These are phyloP conservation scores for Aleiodes leptofemur DNA, from an alignment of 2,888 invertebrate genomes.

Conservation along the genomic window DNA sequence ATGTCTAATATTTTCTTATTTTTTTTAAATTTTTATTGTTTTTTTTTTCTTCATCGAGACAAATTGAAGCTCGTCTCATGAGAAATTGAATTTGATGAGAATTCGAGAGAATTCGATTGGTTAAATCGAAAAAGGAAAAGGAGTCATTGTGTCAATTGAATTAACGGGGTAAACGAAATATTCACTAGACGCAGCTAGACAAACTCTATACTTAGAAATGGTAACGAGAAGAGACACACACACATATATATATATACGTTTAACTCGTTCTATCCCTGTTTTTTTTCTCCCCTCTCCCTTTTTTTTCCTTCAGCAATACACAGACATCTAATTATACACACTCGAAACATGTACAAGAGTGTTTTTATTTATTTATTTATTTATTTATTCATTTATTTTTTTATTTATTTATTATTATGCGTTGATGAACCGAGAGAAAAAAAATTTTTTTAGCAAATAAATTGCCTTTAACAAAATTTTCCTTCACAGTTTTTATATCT, in stretches of 20 bases:
- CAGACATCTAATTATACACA: constrained; percentile 31
- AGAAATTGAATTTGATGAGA: neutral
- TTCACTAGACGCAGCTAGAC: constrained; percentile 29
- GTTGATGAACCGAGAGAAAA: no score
- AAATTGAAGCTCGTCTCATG: no score
- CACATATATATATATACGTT: neutral
- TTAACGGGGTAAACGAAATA: constrained; percentile 20
- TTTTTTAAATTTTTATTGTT: no score
- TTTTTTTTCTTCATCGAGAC: no score
- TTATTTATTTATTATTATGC: no score
- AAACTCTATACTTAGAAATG: constrained; percentile 43
- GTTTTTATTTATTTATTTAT: neutral
- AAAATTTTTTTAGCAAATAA: no score
- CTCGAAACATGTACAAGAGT: neutral
- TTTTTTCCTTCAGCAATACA: constrained; percentile 17
- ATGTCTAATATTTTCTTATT: no score
- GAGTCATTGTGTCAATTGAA: constrained; percentile 9
- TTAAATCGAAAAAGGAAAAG: constrained; percentile 16
- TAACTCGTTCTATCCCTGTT: constrained; percentile 16
- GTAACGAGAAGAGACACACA: constrained; percentile 29
- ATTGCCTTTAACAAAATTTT: no score
- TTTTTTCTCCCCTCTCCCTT: neutral
- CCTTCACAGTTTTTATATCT: no score
- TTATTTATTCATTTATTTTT: no score
- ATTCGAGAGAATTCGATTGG: neutral